A percentile compares a stretch with the other conserved stretches of the same genome.
These are phyloP conservation scores for Crossaster papposus DNA, from an alignment of 53 echinoderm and acorn worm genomes.

Conservation along the genomic window DNA sequence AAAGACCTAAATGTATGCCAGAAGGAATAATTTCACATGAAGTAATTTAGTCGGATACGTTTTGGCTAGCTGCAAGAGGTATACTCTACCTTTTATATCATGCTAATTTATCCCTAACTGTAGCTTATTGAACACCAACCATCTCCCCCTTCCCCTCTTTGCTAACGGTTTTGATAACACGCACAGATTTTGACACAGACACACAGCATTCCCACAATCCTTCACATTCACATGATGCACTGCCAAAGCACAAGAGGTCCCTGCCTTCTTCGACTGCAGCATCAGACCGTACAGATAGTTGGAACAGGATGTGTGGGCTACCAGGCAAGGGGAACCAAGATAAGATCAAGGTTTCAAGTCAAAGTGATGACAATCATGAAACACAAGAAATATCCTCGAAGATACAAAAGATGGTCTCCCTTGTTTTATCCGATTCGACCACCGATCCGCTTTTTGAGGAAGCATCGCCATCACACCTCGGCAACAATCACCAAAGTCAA, in stretches of 20 bases:
- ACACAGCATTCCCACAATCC: slow-evolving; percentile 45
- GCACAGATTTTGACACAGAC: slow-evolving; percentile 38
- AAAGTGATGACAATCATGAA: neutral
- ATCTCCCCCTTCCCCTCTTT: slow-evolving; percentile 14
- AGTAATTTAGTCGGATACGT: no score
- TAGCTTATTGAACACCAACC: slow-evolving; percentile 12
- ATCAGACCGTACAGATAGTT: neutral
- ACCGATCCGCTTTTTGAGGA: neutral
- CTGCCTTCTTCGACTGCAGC: neutral
- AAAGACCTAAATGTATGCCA: no score
- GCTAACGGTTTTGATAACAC: neutral
- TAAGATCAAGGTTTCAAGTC: neutral
- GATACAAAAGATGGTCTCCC: slow-evolving; percentile 50
- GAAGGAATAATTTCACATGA: no score
- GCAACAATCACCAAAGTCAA: neutral
- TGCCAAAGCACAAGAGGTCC: slow-evolving; percentile 1
- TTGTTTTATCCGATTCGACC: slow-evolving; percentile 30
- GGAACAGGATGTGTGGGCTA: neutral
- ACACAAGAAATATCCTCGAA: slow-evolving; percentile 26
- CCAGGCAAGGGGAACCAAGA: neutral
- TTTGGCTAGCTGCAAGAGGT: no score
- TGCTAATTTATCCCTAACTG: neutral
- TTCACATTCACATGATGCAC: slow-evolving; percentile 53
- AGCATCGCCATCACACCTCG: neutral
- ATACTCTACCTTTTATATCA: no score